Conservation (phyloP, 2,888 invertebrate genomes). For the Eristalis pertinax region DNA sequence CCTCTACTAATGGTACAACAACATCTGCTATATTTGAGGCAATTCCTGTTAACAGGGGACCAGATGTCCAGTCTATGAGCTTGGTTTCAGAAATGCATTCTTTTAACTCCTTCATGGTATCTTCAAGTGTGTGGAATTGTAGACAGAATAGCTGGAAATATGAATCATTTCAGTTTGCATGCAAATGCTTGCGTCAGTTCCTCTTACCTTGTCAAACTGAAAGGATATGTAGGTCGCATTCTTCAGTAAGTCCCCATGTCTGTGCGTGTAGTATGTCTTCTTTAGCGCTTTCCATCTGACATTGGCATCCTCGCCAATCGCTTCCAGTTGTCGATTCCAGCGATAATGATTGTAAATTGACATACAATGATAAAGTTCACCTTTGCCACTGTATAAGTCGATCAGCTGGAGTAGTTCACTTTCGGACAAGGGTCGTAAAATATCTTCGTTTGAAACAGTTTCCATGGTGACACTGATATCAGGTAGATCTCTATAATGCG, state of each 20-base stretch:
- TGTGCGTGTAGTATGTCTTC: conserved; percentile 77
- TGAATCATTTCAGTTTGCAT: not conserved
- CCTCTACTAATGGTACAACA: conserved; percentile 73
- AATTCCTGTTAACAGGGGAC: conserved; percentile 77
- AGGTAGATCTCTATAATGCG: not conserved
- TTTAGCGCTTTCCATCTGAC: conserved; percentile 74
- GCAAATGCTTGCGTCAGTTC: not conserved
- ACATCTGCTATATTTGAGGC: conserved; percentile 70
- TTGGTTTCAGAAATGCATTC: conserved; percentile 76
- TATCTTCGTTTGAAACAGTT: conserved; percentile 68
- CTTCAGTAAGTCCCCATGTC: conserved; percentile 74
- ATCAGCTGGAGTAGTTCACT: conserved; percentile 76
- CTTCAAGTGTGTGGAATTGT: conserved; percentile 77
- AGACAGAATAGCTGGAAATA: conserved; percentile 75
- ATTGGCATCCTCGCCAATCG: conserved; percentile 33
- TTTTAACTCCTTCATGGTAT: conserved; percentile 74
- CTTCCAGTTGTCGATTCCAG: conserved; percentile 76
- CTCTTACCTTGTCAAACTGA: conserved; percentile 75
- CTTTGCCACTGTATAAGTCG: conserved; percentile 75
- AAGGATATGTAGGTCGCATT: conserved; percentile 78
- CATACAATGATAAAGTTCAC: conserved; percentile 77
- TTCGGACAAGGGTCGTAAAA: conserved; percentile 75
- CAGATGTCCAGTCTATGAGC: conserved; percentile 75
- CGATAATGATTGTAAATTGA: conserved; percentile 77
- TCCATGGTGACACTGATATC: not conserved